phyloP scores from a whole-genome alignment of 2,797 vertebrate species.

The Babyrousa celebensis region DNA sequence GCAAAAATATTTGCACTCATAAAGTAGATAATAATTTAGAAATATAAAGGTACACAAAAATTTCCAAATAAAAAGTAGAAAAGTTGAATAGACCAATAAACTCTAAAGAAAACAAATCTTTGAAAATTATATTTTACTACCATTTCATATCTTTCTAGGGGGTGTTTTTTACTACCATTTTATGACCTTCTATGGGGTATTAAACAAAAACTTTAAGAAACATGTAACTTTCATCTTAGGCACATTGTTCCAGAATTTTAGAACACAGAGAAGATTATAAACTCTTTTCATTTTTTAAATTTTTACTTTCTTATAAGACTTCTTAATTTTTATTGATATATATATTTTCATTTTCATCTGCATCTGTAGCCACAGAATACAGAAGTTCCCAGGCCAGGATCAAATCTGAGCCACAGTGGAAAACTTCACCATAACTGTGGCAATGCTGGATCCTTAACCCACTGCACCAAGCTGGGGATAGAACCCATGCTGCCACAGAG shows the following conservation, averaged over 20 bases:
- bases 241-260: background rate
- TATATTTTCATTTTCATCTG: too few species aligned
- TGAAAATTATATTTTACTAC: background rate
- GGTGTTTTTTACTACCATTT: background rate
- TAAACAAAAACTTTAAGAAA: constrained; percentile 12
- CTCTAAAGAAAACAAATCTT: background rate
- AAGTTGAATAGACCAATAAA: background rate
- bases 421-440: too few species aligned
- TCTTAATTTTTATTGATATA: too few species aligned
- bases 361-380: too few species aligned
- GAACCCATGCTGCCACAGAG: too few species aligned
- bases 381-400: too few species aligned
- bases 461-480: too few species aligned
- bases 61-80: background rate
- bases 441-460: too few species aligned
- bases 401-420: too few species aligned
- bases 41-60: background rate
- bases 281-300: background rate
- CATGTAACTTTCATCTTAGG: background rate
- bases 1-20: background rate
- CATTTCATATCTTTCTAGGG: background rate
- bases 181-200: background rate
- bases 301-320: too few species aligned
- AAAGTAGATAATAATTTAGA: background rate
- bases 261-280: background rate